These are phyloP conservation scores for Morelia viridis DNA, from an alignment of 2,797 vertebrate genomes.

Conservation along the genomic window DNA sequence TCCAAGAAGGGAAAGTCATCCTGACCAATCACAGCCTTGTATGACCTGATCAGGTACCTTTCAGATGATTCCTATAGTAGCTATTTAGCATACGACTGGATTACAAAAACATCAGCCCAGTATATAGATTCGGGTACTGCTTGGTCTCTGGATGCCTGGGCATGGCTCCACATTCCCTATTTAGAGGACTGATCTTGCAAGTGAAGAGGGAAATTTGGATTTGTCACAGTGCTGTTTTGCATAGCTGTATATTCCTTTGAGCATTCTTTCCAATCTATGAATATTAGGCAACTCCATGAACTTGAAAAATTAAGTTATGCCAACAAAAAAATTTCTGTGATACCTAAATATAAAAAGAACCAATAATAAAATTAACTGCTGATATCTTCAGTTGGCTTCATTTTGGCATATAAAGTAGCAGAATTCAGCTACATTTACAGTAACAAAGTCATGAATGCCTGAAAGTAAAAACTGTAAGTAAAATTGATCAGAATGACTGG, in stretches of 20 bases:
- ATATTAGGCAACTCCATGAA: neutral
- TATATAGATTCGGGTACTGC: neutral
- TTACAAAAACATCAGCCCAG: neutral
- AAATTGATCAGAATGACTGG: neutral
- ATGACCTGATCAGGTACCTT: no score
- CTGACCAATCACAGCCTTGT: no score
- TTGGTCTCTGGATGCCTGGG: neutral
- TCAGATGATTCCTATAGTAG: no score
- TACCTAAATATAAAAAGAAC: neutral
- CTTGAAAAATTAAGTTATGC: neutral
- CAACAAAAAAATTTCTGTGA: neutral
- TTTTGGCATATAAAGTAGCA: neutral
- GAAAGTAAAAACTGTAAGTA: neutral
- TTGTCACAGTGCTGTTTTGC: neutral
- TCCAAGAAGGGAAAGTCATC: no score
- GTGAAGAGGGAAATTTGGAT: neutral
- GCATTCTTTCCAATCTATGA: neutral
- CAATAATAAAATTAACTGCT: neutral
- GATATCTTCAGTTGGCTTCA: neutral
- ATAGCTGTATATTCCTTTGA: neutral
- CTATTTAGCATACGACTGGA: no score
- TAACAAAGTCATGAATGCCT: neutral
- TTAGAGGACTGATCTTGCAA: neutral
- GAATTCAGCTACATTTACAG: neutral
- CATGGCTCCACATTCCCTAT: neutral